phyloP scores from a whole-genome alignment of 2,888 invertebrate species.

The Drosophila nr. medialis region DNA sequence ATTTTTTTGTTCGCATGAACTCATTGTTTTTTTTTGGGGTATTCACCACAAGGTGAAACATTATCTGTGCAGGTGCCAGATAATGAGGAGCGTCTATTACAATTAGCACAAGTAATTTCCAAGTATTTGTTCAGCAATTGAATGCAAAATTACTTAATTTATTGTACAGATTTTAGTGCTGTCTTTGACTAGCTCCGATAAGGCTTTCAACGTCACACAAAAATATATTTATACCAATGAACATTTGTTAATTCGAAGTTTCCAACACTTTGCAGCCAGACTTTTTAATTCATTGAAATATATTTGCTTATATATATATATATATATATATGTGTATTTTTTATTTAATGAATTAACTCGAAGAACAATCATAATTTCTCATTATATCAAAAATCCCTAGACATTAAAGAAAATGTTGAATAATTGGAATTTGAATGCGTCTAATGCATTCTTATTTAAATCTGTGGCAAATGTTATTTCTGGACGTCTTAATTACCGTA shows the following conservation, averaged over 20 bases:
- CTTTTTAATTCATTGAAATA: too few species aligned
- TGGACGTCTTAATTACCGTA: neutral
- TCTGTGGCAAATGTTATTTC: neutral
- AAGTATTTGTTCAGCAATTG: conserved; percentile 49
- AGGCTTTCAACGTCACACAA: neutral
- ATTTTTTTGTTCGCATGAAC: conserved; percentile 26
- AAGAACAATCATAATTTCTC: neutral
- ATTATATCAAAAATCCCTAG: neutral
- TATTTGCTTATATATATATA: too few species aligned
- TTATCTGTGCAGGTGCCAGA: conserved; percentile 48
- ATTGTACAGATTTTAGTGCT: neutral
- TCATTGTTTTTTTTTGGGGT: conserved; percentile 64
- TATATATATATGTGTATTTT: neutral
- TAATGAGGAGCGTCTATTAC: conserved; percentile 57
- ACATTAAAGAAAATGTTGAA: neutral
- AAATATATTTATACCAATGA: neutral
- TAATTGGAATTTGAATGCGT: neutral
- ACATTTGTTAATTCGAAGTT: too few species aligned
- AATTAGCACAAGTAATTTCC: conserved; percentile 73
- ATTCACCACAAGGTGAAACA: conserved; percentile 73
- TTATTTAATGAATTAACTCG: neutral
- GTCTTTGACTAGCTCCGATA: neutral
- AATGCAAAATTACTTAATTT: neutral
- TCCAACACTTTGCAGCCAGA: too few species aligned
- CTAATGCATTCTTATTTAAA: neutral